Evolutionary conservation across 2,113 vertebrate species (phyloP).

Genomic region (Etheostoma cragini): DNA sequence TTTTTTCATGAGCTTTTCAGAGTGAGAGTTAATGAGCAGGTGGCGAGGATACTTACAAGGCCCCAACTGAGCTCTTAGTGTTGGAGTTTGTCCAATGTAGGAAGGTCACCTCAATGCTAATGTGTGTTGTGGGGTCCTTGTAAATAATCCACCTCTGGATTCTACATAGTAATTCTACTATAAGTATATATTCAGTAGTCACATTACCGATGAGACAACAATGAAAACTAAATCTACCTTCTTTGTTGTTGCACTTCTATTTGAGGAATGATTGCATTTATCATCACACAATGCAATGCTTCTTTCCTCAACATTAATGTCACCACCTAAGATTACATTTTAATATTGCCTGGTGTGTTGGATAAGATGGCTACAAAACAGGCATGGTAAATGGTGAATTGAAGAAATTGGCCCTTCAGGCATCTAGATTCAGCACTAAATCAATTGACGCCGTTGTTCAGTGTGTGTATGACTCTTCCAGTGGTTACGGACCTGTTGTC

Average conservation of each 20-base stretch:
- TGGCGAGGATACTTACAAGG: conserved; percentile 40
- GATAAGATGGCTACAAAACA: not conserved
- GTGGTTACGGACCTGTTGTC: not conserved
- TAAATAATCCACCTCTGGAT: conserved; percentile 42
- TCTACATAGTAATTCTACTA: conserved; percentile 15
- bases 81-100: conserved; percentile 55
- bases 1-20: conserved; percentile 10
- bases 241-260: not conserved
- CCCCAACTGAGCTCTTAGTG: conserved; percentile 38
- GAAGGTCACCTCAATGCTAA: conserved; percentile 56
- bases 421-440: not conserved
- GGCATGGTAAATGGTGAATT: not conserved
- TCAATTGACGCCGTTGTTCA: not conserved
- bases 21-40: conserved; percentile 33
- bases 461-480: not conserved
- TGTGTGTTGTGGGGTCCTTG: conserved; percentile 10
- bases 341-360: not conserved
- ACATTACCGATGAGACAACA: not conserved
- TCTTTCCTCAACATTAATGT: not conserved
- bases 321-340: not conserved
- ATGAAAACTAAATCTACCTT: not conserved
- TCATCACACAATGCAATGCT: not conserved
- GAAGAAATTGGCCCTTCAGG: not conserved
- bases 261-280: not conserved
- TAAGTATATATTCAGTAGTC: not conserved